Evolutionary conservation across 2,888 invertebrate species (phyloP), one percentile per base, ranked within the genome.

Genomic region (Agriopis aurantiaria): DNA sequence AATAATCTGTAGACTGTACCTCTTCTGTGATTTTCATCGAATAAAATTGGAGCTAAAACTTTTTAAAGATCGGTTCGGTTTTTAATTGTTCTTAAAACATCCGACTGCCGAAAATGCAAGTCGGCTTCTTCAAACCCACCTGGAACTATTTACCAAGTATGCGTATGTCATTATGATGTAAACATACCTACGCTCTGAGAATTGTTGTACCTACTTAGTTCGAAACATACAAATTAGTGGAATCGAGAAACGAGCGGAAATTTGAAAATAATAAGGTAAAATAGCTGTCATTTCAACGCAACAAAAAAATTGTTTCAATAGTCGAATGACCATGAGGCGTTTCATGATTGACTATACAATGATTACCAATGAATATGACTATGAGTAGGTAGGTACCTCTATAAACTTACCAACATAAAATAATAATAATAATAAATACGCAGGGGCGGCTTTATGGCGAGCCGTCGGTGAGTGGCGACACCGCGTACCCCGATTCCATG

Each of bases 241-340:
- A 33, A 49, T 65, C 45, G 8, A 68, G 51, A 46, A 49, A 68
- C 43, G 8, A 71, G 51, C 65, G 68, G 65, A 62, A 65, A 69
- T 69, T 69, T 56, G 46, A 70, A 55, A 61, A 69, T 69, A 69
- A 69, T 65, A 43, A 66, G 56, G 41, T n/a, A 45, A 64, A 63
- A 49, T 56, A 51, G 41, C 51, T 45, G 67, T 69, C 45, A 69
- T 69, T 69, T 48, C 58, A 56, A 49, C 14, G 61, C 45, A 67
- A 72, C 60, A 51, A 12, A 45, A 60, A 64, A 69, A 14, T 33
- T 57, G n/a, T 46, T 63, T 51, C 58, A 60, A 56, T 56, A 59
- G 17, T 3, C 49, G 56, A 70, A 70, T 63, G 62, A 66, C 55
- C 43, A 52, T 59, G 0, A 43, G 40, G 46, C 52, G 49, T 12